phyloP scores from a whole-genome alignment of 1,140 invertebrate species.

The Teleogryllus occipitalis region DNA sequence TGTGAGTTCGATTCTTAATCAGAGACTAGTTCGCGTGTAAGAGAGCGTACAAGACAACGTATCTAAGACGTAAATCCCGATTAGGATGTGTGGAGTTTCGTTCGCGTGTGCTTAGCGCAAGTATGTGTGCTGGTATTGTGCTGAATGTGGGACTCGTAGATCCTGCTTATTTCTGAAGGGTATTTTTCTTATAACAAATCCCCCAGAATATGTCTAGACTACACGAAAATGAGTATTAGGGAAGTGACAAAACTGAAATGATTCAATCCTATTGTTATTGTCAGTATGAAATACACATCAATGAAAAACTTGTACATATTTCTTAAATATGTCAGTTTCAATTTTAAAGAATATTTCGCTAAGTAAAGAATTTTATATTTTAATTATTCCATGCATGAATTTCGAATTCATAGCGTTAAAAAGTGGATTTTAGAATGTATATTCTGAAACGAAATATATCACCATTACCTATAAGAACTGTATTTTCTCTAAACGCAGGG shows the following conservation, averaged over 20 bases:
- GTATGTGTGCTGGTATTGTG: too few species aligned
- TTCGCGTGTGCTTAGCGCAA: too few species aligned
- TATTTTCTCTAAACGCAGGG: not conserved
- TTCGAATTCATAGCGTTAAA: not conserved
- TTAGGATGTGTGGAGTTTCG: too few species aligned
- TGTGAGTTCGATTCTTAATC: too few species aligned
- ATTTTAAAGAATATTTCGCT: not conserved
- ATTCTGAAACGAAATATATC: not conserved
- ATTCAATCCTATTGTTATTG: not conserved
- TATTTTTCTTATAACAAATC: not conserved
- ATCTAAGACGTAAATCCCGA: too few species aligned
- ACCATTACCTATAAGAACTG: not conserved
- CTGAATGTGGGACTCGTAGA: too few species aligned
- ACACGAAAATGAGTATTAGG: not conserved
- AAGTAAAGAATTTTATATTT: not conserved
- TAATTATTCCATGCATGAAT: not conserved
- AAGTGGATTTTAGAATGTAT: not conserved
- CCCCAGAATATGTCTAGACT: not conserved
- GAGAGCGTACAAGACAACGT: too few species aligned
- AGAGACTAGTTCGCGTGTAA: too few species aligned
- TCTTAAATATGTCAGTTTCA: not conserved
- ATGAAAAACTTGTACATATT: not conserved
- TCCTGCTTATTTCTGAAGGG: not conserved
- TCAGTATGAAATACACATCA: not conserved
- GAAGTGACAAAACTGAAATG: not conserved